Evolutionary conservation across 1,140 invertebrate species (phyloP), one percentile per base, ranked within the genome.

Genomic region (Lepidurus apus): DNA sequence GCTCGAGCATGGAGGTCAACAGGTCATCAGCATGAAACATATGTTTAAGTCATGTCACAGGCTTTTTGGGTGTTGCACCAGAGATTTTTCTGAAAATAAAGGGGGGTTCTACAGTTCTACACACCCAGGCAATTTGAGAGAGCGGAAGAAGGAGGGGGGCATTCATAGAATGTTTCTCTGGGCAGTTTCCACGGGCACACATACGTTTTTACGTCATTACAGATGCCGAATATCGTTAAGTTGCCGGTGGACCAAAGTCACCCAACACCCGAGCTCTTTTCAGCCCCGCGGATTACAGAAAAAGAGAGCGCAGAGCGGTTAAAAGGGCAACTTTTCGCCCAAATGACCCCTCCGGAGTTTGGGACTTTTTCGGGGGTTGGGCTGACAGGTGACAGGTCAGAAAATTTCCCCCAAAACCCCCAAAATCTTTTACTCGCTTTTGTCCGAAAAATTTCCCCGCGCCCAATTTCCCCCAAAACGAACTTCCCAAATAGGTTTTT

Each of bases 331-430:
- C 17, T 65, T 21, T 65, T 65, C 53, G 53, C 17, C 17, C 17
- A 65, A 65, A 65, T 65, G 53, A 65, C 53, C 53, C 53, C 53
- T 65, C 53, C 53, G 53, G 53, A n/a, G 17, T 65, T 65, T 17
- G 17, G 21, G 9, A 13, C 6, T 21, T 65, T 65, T 65, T 65
- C 21, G 53, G 17, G 17, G 17, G 17, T 65, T 21, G 13, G 53
- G 53, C 53, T 65, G 53, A 65, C 53, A 65, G 53, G 53, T 65
- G 53, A 65, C 53, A 65, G 53, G 53, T 65, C 53, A 65, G 53
- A 65, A 65, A 21, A n/a, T 4, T 65, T 65, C 21, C 53, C 8
- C 7, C 7, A n/a, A 6, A 17, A 65, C 7, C 8, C 53, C 53
- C 1, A 11, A 65, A 9, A 7, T 21, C 13, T 17, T 17, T 65